phyloP scores from a whole-genome alignment of 2,797 vertebrate species.

The Catharus ustulatus region DNA sequence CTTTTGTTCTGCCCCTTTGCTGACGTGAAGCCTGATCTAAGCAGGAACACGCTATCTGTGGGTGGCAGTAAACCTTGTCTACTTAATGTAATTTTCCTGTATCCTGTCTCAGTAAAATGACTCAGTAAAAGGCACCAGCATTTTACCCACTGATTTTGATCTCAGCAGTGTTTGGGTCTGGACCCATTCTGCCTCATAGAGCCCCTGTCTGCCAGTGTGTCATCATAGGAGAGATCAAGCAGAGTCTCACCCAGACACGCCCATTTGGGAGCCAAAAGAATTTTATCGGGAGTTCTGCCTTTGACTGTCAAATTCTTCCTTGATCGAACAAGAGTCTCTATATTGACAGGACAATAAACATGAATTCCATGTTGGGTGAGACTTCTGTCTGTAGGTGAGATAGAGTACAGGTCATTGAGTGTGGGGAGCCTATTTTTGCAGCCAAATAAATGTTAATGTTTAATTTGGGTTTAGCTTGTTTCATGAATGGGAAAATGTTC shows the following conservation, averaged over 20 bases:
- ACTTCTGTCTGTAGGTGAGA: background rate
- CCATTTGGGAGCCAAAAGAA: background rate
- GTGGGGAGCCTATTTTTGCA: background rate
- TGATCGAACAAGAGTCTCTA: background rate
- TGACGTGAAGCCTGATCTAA: background rate
- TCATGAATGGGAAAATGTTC: background rate
- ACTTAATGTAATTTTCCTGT: background rate
- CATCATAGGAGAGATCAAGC: background rate
- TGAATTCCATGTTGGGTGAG: background rate
- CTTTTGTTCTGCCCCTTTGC: background rate
- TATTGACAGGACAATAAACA: background rate
- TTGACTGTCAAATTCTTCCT: background rate
- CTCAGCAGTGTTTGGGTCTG: background rate
- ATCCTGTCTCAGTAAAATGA: background rate
- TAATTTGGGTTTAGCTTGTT: background rate
- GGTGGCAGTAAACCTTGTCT: background rate
- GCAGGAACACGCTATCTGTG: background rate
- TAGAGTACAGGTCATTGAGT: background rate
- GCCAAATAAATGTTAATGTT: background rate
- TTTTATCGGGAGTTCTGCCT: background rate
- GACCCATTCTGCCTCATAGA: background rate
- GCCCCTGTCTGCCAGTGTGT: background rate
- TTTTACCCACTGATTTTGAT: background rate
- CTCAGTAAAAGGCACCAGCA: background rate
- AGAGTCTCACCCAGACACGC: background rate